These are phyloP conservation scores for Hedychridium roseum DNA, from an alignment of 2,888 invertebrate species.

Conservation along the genomic window DNA sequence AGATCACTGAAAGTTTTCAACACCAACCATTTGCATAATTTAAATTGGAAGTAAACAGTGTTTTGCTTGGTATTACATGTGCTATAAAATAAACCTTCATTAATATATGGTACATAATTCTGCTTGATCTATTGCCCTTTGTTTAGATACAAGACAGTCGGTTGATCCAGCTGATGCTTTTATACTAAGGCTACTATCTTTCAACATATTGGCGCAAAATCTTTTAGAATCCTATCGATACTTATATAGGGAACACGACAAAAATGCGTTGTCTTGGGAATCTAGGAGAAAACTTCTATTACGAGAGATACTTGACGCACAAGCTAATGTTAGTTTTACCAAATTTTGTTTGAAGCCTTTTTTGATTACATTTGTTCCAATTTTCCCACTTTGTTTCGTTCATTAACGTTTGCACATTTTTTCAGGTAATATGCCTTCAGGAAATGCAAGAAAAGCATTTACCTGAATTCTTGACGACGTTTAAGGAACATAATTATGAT, in stretches of 20 bases:
- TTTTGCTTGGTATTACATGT: no score
- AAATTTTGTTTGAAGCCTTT: no score
- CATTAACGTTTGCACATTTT: slow-evolving; percentile 18
- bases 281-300: slow-evolving; percentile 69
- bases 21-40: no score
- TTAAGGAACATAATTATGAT: slow-evolving; percentile 71
- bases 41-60: no score
- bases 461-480: slow-evolving; percentile 67
- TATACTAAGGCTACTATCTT: slow-evolving; percentile 78
- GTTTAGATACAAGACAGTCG: no score
- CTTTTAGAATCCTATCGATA: slow-evolving; percentile 77
- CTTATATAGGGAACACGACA: slow-evolving; percentile 74
- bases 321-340: slow-evolving; percentile 72
- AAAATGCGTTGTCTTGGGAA: slow-evolving; percentile 74
- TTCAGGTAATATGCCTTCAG: slow-evolving; percentile 85
- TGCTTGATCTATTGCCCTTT: no score
- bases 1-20: no score
- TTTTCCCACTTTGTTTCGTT: not conserved
- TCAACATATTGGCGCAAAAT: slow-evolving; percentile 89
- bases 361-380: no score
- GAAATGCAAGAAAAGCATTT: slow-evolving; percentile 88
- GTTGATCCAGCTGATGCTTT: slow-evolving; percentile 62
- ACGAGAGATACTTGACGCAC: slow-evolving; percentile 67
- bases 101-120: no score
- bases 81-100: no score